Evolutionary conservation across 1,140 invertebrate species (phyloP), one percentile per base, ranked within the genome.

Genomic region (Diachasma alloeum): DNA sequence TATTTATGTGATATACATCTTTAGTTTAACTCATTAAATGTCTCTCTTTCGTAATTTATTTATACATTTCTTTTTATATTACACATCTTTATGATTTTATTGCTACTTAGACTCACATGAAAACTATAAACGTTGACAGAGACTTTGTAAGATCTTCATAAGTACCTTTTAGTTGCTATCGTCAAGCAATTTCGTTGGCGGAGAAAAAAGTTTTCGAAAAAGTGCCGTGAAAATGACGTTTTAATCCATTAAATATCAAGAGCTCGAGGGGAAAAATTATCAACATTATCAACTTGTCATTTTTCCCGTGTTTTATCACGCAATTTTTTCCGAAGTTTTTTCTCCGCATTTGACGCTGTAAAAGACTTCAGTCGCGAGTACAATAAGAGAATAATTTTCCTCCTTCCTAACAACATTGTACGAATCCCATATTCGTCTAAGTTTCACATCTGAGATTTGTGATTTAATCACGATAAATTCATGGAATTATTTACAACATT

Each of bases 1-100:
- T 83, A 82, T 80, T 83, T 78, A 63, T 66, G 19, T 70, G 39
- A 59, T 80, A 77, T 81, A 83, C 67, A 70, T 68, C 68, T 73
- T 68, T 78, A 19, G 10, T 63, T 63, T 31, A 8, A 42, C 39
- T 56, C 19, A 13, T 63, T 63, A 24, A 63, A 24, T 63, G 26
- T 63, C 24, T 26, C 59, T 63, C 59, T 63, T 77, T n/a, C 72
- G 78, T 48, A 37, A 75, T 70, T 78, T 68, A 75, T 70, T 66
- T 48, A 80, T 46, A 71, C 70, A 80, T 26, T 15, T 26, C 19
- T 59, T 63, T 11, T 63, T 59, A 72, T 73, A 80, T 74, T 78
- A 77, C 83, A 83, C 82, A 83, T 26, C 4, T 24, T 63, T 26
- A 63, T 63, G 59, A 63, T 63, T 63, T 63, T 13, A 19, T 63